Evolutionary conservation across 2,797 vertebrate genomes (phyloP).

Genomic region (Poeciliopsis turneri): DNA sequence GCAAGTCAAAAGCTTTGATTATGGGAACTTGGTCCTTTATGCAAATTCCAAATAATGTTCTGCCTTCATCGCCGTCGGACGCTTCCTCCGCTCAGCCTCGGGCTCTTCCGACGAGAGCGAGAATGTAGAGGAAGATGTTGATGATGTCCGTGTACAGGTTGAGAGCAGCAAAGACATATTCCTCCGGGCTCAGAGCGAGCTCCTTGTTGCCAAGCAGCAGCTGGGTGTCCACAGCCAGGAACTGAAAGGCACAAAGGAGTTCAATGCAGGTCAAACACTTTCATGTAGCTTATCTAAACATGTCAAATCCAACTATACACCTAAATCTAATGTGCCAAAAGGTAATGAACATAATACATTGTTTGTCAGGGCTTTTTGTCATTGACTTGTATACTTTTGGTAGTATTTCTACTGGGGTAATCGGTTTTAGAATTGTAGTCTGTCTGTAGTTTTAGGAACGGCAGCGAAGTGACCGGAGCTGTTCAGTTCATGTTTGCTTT

Average conservation of each 20-base stretch:
- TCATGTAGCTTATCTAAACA: neutral
- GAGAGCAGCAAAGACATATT: constrained; percentile 90
- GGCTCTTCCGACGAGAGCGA: constrained; percentile 83
- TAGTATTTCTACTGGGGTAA: neutral
- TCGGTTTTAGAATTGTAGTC: no score
- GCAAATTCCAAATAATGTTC: constrained; percentile 9
- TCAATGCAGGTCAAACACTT: constrained; percentile 13
- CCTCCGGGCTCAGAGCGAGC: constrained; percentile 89
- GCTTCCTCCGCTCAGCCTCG: constrained; percentile 43
- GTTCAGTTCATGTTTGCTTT: no score
- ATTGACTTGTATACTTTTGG: no score
- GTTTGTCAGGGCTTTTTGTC: neutral
- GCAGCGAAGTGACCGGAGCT: no score
- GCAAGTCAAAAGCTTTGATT: constrained; percentile 23
- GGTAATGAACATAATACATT: neutral
- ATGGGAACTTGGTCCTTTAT: constrained; percentile 10
- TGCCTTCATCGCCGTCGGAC: neutral
- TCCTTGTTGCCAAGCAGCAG: constrained; percentile 93
- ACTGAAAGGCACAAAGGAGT: constrained; percentile 72
- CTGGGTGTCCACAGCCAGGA: constrained; percentile 93
- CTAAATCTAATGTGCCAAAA: neutral
- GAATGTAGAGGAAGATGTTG: constrained; percentile 90
- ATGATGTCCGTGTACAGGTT: constrained; percentile 94
- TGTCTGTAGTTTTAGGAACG: no score
- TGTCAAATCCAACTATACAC: neutral